Evolutionary conservation across 2,888 invertebrate species (phyloP), one percentile per base, ranked within the genome.

Genomic region (Lasioglossum pauxillum): DNA sequence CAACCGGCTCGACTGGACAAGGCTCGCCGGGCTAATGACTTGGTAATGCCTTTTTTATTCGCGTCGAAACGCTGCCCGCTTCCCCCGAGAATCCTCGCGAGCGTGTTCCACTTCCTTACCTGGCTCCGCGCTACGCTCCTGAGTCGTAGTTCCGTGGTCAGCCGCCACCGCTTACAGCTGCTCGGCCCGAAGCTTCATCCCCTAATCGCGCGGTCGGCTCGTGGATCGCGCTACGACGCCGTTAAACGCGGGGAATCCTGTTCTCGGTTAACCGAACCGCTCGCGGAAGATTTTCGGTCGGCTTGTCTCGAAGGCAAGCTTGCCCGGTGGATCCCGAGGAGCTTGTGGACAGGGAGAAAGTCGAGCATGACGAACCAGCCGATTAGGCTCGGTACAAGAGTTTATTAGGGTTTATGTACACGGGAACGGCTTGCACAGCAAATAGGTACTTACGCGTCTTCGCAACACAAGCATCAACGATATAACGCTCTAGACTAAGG

Each of bases 31-130:
- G 91, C 93, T 94, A 94, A 95, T 94, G 94, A 92, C 90, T 94
- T 95, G 94, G 94, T 94, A 94, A 94, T 64, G 94, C 94, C 94
- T 94, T 94, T 91, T 93, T 94, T 35, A 67, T 94, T 91, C 93
- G 92, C 92, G 92, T 94, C 93, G 92, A 94, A 94, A 93, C 91
- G 89, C 90, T 90, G 53, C 64, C 41, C 71, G 31, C 64, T 64
- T 12, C 27, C 27, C 60, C 27, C 16, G 60, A 16, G 60, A 64
- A 14, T 64, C 27, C 60, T 31, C 1, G 60, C 60, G 60, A 14
- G 27, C 27, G 31, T 5, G 44, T 23, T 57, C 57, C 16, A 16
- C 19, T 57, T 76, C 75, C 27, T 44, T 76, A 60, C 60, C 44
- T 72, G 69, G 1, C 12, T n/a, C 23, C 38, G 38, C 44, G 41